Evolutionary conservation across 37 sponge, comb jelly and placozoan species (phyloP), one percentile per base, ranked within the genome.

Genomic region (Geodia barretti): DNA sequence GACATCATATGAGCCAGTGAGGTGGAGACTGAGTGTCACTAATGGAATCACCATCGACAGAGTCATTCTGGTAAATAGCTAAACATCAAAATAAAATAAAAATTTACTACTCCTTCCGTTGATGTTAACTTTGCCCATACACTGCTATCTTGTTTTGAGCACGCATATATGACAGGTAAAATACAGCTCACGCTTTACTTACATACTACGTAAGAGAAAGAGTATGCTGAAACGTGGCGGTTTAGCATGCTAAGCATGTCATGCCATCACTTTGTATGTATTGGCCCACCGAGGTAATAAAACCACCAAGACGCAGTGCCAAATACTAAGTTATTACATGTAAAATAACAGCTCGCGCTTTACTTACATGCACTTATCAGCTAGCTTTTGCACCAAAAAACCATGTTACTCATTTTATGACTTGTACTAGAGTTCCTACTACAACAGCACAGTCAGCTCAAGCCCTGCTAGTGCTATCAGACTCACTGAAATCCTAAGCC

Each of bases 41-140:
- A 54, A 9, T 31, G 75, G 61, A 21, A 61, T 58, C 19, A 33
- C 11, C 20, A 75, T 75, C 41, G 61, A 75, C 26, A 54, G 61
- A 75, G 75, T 75, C 9, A 24, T 75, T 37, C 61, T 75, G 61
- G 75, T 75, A 58, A 54, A n/a, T n/a, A n/a, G n/a, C n/a, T n/a
- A n/a, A n/a, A n/a, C n/a, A n/a, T n/a, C n/a, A n/a, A n/a, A n/a
- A n/a, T n/a, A n/a, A n/a, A 32, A 32, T 8, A 19, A 36, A 20
- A 2, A 32, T 21, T 36, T 58, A 58, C 60, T 21, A 11, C 19
- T 36, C 20, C 21, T 32, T 21, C 21, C 20, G 30, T 20, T 32
- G 33, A 17, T 29, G 29, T 2, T 36, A 62, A 28, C n/a, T 28
- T 5, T 3, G 26, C n/a, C 64, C 64, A 9, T 28, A 62, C 3